These are phyloP conservation scores for Spodoptera picta DNA, from an alignment of 2,888 invertebrate genomes.

Conservation along the genomic window DNA sequence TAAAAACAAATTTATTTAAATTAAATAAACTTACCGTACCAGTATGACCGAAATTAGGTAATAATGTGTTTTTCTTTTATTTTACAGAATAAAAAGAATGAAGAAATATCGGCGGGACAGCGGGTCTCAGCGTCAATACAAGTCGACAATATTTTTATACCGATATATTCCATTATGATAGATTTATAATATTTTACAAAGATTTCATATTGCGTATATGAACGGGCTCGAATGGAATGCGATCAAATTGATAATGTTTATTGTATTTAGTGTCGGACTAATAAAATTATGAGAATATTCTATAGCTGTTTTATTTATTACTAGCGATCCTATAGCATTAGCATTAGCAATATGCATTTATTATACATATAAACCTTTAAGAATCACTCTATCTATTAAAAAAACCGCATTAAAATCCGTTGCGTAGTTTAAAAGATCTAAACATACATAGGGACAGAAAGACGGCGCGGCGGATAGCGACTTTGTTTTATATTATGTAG, in stretches of 20 bases:
- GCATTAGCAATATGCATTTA: no score
- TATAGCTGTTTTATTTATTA: conserved; percentile 13
- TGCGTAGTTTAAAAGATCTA: no score
- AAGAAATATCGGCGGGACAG: conserved; percentile 2
- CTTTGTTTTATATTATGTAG: no score
- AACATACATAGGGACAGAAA: no score
- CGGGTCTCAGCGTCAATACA: conserved; percentile 11
- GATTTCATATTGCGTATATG: conserved; percentile 74
- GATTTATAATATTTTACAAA: conserved; percentile 56
- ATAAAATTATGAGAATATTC: conserved; percentile 49
- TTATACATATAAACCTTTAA: no score
- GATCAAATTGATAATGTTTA: conserved; percentile 58
- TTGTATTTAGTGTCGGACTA: conserved; percentile 59
- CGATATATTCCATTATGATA: conserved; percentile 48
- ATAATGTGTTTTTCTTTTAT: neutral
- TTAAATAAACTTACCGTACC: no score
- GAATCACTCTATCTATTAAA: no score
- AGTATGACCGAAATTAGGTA: no score
- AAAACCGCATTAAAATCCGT: no score
- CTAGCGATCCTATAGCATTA: no score
- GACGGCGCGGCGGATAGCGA: no score
- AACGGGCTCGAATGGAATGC: conserved; percentile 53
- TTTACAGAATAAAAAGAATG: conserved; percentile 12
- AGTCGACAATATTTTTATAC: conserved; percentile 47
- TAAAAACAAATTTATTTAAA: no score